Evolutionary conservation across 35 echinoderm and acorn worm genomes (phyloP).

Genomic region (Lytechinus pictus): DNA sequence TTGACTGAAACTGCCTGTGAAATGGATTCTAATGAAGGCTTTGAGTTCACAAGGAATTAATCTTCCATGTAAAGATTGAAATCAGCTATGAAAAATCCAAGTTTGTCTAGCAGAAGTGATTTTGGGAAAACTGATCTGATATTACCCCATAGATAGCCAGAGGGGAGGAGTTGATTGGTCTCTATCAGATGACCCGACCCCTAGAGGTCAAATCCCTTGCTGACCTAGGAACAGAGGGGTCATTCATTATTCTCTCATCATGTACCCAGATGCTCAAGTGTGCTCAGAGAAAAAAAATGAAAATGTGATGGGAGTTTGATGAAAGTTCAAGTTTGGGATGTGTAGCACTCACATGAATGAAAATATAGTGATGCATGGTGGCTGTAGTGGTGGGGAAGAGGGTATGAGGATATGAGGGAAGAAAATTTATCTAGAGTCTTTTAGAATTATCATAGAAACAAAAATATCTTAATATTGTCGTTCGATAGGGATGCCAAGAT

Average conservation of each 20-base stretch:
- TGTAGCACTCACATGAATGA: no score
- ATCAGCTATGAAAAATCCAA: not conserved
- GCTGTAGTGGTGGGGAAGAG: no score
- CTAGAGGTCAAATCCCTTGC: conserved; percentile 15
- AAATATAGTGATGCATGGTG: no score
- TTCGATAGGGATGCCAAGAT: no score
- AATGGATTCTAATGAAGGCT: not conserved
- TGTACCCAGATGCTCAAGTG: conserved; percentile 1
- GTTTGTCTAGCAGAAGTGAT: not conserved
- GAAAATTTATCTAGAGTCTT: no score
- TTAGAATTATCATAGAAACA: no score
- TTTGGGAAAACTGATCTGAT: not conserved
- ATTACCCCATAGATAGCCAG: conserved; percentile 30
- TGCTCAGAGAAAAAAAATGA: not conserved
- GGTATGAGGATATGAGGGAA: no score
- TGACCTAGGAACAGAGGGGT: conserved; percentile 32
- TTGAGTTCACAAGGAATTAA: not conserved
- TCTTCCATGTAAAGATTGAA: not conserved
- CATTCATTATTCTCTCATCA: conserved; percentile 43
- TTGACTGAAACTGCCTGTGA: not conserved
- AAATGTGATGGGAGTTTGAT: not conserved
- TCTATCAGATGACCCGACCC: conserved; percentile 33
- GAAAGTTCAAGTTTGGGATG: not conserved
- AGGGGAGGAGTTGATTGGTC: conserved; percentile 17
- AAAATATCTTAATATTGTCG: no score